Percentiles rank a stretch among this genome's conserved stretches.
phyloP scores from a whole-genome alignment of 2,113 vertebrate genomes.

The Notothenia coriiceps region DNA sequence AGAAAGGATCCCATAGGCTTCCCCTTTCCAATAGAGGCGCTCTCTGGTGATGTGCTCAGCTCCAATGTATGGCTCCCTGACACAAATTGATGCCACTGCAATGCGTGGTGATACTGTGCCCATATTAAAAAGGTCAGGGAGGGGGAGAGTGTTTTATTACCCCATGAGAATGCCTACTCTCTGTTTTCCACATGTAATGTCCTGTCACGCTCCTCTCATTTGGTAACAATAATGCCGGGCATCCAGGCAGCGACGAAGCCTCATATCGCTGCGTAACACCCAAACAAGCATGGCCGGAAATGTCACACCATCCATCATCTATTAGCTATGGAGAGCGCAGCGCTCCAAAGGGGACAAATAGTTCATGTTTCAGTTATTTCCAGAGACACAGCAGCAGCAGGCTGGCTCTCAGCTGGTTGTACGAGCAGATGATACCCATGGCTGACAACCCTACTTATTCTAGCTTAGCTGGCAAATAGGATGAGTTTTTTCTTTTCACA shows the following conservation, averaged over 20 bases:
- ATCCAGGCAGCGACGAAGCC: slow-evolving; percentile 32
- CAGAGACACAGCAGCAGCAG: slow-evolving; percentile 21
- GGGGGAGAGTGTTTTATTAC: slow-evolving; percentile 23
- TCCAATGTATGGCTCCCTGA: slow-evolving; percentile 22
- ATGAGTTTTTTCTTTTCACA: slow-evolving; percentile 9
- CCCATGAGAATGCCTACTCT: slow-evolving; percentile 19
- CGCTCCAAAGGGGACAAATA: slow-evolving; percentile 18
- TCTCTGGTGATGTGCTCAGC: neutral
- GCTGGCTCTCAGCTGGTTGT: neutral
- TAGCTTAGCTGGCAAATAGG: slow-evolving; percentile 26
- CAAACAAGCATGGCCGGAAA: slow-evolving; percentile 63
- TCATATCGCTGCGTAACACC: slow-evolving; percentile 43
- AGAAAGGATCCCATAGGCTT: slow-evolving; percentile 12
- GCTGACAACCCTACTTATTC: slow-evolving; percentile 11
- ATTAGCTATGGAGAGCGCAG: slow-evolving; percentile 46
- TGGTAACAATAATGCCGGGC: slow-evolving; percentile 41
- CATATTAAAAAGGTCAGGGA: slow-evolving; percentile 63
- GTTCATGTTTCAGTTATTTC: neutral
- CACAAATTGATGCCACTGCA: slow-evolving; percentile 38
- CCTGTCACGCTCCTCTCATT: slow-evolving; percentile 57
- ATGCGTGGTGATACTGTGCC: slow-evolving; percentile 18
- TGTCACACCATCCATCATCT: slow-evolving; percentile 77
- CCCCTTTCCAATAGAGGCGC: neutral
- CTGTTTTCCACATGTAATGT: slow-evolving; percentile 52
- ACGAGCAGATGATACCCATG: slow-evolving; percentile 26